Evolutionary conservation across 2,888 invertebrate genomes (phyloP), one percentile per base, ranked within the genome.

Genomic region (Apotomis capreana): DNA sequence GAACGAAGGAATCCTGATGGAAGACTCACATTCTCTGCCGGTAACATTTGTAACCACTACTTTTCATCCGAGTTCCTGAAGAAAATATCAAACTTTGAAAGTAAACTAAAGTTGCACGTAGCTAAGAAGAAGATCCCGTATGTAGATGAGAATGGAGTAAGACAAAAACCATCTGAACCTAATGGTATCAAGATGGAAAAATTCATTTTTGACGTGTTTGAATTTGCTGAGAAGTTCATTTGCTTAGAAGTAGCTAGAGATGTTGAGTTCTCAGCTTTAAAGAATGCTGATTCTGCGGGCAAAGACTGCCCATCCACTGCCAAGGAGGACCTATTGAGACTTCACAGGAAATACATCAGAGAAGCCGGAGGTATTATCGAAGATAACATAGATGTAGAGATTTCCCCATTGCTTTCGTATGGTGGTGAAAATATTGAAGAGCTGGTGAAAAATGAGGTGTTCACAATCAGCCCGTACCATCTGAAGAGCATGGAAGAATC

Each of bases 121-220:
- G 99, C 99, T 5, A 97, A 98, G 84, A 99, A 99, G 94, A 99
- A 99, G 92, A 99, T 99, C 77, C 96, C 99, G 0, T 96, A 95
- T 79, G 93, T 98, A 0, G 96, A 97, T 83, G 93, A 94, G 1
- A 92, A 94, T 8, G 97, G 98, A 3, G 91, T 95, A 15, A 94
- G 95, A 61, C 93, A 95, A 54, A 96, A 95, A 76, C 99, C 99
- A 0, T 94, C 95, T 0, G 95, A 95, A 74, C 96, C 98, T 0
- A 99, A 99, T 81, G 99, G 99, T 9, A 98, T 99, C 77, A 99
- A 99, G 93, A 96, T 99, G 90, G 99, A 99, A 85, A 99, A 99
- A 88, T 99, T 99, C 87, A 97, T 99, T 9, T 99, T 99, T 87
- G 99, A 99, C 88, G 99, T 99, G 0, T 99, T 99, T 84, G 97